phyloP scores from a whole-genome alignment of 2,113 vertebrate genomes.

The Burhinus bistriatus region DNA sequence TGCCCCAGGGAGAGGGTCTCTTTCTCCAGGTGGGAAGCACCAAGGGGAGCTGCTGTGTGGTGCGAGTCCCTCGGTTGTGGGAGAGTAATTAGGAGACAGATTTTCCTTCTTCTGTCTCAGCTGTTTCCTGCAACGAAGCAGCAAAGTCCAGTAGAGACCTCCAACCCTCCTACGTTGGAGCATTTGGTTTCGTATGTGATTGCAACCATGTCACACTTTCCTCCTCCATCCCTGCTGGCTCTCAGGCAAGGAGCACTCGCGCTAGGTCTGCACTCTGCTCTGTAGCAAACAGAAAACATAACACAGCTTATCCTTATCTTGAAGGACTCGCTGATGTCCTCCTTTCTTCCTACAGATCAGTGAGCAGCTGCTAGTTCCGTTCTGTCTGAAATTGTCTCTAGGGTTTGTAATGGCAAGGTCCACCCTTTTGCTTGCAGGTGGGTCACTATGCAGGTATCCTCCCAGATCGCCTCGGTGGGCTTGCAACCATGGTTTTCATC shows the following conservation, averaged over 20 bases:
- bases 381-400: not conserved
- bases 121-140: not conserved
- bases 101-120: not conserved
- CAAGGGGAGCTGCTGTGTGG: rapidly evolving
- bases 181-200: rapidly evolving
- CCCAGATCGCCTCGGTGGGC: not conserved
- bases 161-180: rapidly evolving
- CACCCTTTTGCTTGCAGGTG: not conserved
- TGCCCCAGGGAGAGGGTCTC: not conserved
- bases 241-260: not conserved
- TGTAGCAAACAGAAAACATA: not conserved
- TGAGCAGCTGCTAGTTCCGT: not conserved
- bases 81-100: not conserved
- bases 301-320: not conserved
- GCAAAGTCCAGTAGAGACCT: not conserved
- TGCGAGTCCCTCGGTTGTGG: rapidly evolving
- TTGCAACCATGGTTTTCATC: rapidly evolving
- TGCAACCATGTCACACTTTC: not conserved
- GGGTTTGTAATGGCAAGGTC: not conserved
- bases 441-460: rapidly evolving
- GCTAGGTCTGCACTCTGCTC: not conserved
- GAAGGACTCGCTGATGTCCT: not conserved
- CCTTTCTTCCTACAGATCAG: not conserved
- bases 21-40: not conserved
- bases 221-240: rapidly evolving